These are phyloP conservation scores for Stenodema calcarata DNA, from an alignment of 2,888 invertebrate genomes.

Conservation along the genomic window DNA sequence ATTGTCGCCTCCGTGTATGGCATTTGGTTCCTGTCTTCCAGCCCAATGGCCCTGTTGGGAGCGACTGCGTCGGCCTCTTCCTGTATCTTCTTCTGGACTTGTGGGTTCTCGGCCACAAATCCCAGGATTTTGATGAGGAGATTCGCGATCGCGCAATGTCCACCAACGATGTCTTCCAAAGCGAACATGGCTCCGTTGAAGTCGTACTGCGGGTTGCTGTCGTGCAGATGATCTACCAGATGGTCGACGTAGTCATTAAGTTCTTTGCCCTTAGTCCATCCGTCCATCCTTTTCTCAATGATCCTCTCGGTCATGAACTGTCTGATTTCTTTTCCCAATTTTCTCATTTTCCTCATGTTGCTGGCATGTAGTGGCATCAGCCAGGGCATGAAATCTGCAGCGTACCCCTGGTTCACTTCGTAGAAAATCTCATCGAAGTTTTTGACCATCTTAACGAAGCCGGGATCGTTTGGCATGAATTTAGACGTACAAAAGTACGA, in stretches of 20 bases:
- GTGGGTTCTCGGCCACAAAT: constrained; percentile 66
- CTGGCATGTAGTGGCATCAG: constrained; percentile 72
- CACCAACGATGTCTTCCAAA: constrained; percentile 86
- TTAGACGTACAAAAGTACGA: constrained; percentile 71
- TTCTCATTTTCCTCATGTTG: constrained; percentile 72
- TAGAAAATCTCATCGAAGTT: constrained; percentile 87
- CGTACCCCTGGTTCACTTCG: constrained; percentile 85
- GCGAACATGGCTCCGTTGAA: constrained; percentile 82
- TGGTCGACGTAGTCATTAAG: constrained; percentile 78
- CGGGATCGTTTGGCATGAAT: constrained; percentile 73
- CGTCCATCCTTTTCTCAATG: constrained; percentile 59
- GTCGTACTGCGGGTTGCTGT: constrained; percentile 64
- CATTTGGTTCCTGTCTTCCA: constrained; percentile 72
- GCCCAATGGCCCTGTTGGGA: constrained; percentile 67
- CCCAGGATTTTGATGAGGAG: constrained; percentile 79
- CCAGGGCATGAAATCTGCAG: constrained; percentile 86
- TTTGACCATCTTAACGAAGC: constrained; percentile 73
- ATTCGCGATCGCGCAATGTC: constrained; percentile 87
- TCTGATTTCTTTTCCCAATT: constrained; percentile 73
- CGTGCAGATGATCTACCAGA: constrained; percentile 71
- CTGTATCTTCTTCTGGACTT: constrained; percentile 67
- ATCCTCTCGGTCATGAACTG: constrained; percentile 72
- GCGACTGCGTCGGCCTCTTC: constrained; percentile 72
- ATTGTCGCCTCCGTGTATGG: constrained; percentile 84
- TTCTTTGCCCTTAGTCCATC: constrained; percentile 56